Conservation (phyloP, 2,113 vertebrate species). For the Gambusia affinis region DNA sequence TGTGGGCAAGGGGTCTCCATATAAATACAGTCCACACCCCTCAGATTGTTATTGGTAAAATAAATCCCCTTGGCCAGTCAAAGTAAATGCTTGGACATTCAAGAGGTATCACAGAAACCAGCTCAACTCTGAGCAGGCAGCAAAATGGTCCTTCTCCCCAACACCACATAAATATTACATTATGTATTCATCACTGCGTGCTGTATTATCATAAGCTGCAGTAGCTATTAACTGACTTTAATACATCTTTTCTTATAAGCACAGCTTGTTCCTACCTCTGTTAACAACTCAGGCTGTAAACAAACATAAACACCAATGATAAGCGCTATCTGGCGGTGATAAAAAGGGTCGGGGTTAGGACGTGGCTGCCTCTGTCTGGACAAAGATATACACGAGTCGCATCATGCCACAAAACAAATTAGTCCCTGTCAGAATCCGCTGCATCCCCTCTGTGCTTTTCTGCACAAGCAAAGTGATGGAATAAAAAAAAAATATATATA, state of each 20-base stretch:
- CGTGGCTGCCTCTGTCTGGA: constrained; percentile 31
- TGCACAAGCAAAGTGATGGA: constrained; percentile 16
- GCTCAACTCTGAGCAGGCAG: background rate
- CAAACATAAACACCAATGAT: constrained; percentile 39
- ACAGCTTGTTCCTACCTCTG: constrained; percentile 30
- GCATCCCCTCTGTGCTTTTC: constrained; percentile 57
- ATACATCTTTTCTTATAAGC: constrained; percentile 20
- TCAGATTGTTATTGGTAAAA: too few species aligned
- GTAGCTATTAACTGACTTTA: constrained; percentile 19
- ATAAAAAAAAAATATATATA: constrained; percentile 24
- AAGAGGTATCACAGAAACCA: constrained; percentile 1
- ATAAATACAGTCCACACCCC: too few species aligned
- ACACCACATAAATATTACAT: constrained; percentile 5
- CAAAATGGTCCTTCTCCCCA: background rate
- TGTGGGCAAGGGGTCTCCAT: too few species aligned
- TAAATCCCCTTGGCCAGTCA: too few species aligned
- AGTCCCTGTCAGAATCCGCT: constrained; percentile 64
- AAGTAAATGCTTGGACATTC: background rate
- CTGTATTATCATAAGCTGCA: background rate
- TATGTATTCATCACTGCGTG: background rate
- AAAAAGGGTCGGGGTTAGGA: constrained; percentile 29
- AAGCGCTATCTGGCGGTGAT: constrained; percentile 47
- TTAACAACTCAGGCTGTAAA: constrained; percentile 26
- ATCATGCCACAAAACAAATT: constrained; percentile 63
- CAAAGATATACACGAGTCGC: constrained; percentile 49